These are phyloP conservation scores for human (Homo sapiens) DNA, from an alignment of 2,113 vertebrate genomes.

Conservation along the genomic window GRCh38 chr4:109622001-109622500, in stretches of 20 bases:
- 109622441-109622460: conserved; percentile 6
- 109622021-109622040: too few species aligned
- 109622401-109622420: background rate
- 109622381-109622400: background rate
- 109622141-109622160: too few species aligned
- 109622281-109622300: background rate
- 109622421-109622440: background rate
- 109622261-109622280: background rate
- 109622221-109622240: background rate
- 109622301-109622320: background rate
- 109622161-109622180: too few species aligned
- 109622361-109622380: background rate
- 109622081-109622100: too few species aligned
- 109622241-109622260: background rate
- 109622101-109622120: too few species aligned
- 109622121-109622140: too few species aligned
- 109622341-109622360: background rate
- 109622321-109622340: background rate
- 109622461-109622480: background rate
- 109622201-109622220: background rate
- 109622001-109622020: too few species aligned
- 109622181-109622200: background rate
- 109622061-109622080: too few species aligned
- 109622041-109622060: too few species aligned
- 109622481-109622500: background rate